Percentiles rank a stretch among this genome's conserved stretches.
phyloP scores from a whole-genome alignment of 2,797 vertebrate genomes.

The Hozukius guyotensis region DNA sequence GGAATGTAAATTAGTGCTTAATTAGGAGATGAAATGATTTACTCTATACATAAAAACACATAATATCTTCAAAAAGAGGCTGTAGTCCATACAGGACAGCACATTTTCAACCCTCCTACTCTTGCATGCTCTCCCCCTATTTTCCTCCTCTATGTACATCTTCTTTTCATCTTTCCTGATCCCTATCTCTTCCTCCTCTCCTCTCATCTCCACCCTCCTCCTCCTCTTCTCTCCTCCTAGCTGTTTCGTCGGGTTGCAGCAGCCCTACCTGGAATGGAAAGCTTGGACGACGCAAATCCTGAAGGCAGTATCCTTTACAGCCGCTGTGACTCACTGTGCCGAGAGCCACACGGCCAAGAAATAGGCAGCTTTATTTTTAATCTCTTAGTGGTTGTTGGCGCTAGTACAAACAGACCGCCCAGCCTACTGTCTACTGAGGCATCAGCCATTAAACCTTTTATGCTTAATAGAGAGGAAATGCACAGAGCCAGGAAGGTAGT shows the following conservation, averaged over 20 bases:
- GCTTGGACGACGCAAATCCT: slow-evolving; percentile 92
- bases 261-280: slow-evolving; percentile 95
- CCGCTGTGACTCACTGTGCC: slow-evolving; percentile 39
- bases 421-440: slow-evolving; percentile 51
- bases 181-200: neutral
- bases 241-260: slow-evolving; percentile 94
- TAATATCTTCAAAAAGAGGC: neutral
- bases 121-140: neutral
- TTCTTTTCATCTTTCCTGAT: neutral
- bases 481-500: slow-evolving; percentile 19
- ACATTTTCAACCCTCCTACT: neutral
- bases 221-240: slow-evolving; percentile 61
- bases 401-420: slow-evolving; percentile 42
- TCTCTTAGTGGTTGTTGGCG: slow-evolving; percentile 69
- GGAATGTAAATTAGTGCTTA: neutral
- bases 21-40: neutral
- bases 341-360: slow-evolving; percentile 44
- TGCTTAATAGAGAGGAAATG: slow-evolving; percentile 41
- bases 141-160: neutral
- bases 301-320: slow-evolving; percentile 96
- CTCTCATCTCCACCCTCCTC: neutral
- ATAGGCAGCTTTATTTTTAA: slow-evolving; percentile 67
- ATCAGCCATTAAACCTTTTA: slow-evolving; percentile 52
- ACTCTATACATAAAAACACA: neutral
- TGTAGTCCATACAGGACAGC: neutral